Percentiles rank a stretch among this genome's conserved stretches.
These are phyloP conservation scores for Drosophila orena DNA, from an alignment of 1,140 invertebrate genomes.

Conservation along the genomic window DNA sequence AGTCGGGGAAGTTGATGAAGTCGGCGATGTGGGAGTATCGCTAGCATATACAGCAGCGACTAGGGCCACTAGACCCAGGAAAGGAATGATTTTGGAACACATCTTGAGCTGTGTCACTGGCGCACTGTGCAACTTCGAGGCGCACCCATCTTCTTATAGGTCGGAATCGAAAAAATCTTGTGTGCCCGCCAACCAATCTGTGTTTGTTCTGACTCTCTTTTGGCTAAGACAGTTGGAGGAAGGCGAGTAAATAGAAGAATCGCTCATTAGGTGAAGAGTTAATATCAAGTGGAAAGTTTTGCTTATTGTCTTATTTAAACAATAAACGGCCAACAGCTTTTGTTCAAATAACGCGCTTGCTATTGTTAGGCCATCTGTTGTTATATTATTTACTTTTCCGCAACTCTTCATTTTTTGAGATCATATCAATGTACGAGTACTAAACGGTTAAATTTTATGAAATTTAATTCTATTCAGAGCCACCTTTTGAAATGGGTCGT, in stretches of 20 bases:
- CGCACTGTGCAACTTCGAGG: background rate
- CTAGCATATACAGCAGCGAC: background rate
- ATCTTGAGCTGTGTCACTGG: conserved; percentile 2
- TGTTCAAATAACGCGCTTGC: background rate
- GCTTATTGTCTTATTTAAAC: too few relatives aligned
- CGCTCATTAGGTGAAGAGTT: background rate
- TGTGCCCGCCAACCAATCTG: background rate
- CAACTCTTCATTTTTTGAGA: too few relatives aligned
- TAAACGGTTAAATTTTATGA: too few relatives aligned
- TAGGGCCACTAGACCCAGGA: conserved; percentile 1
- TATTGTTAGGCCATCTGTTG: conserved; percentile 4
- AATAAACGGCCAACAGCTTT: background rate
- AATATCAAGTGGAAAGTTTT: background rate
- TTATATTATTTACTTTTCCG: background rate
- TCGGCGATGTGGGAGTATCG: background rate
- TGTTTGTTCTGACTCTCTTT: conserved; percentile 11
- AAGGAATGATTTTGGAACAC: conserved; percentile 9
- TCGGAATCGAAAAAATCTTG: background rate
- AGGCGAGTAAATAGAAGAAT: conserved; percentile 2
- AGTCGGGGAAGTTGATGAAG: too few relatives aligned
- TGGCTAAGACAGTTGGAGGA: conserved; percentile 17
- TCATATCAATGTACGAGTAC: too few relatives aligned
- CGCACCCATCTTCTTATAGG: conserved; percentile 7
- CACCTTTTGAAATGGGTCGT: background rate
- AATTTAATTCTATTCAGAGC: background rate